phyloP scores from a whole-genome alignment of 1,140 invertebrate species.

The Drosophila varians region DNA sequence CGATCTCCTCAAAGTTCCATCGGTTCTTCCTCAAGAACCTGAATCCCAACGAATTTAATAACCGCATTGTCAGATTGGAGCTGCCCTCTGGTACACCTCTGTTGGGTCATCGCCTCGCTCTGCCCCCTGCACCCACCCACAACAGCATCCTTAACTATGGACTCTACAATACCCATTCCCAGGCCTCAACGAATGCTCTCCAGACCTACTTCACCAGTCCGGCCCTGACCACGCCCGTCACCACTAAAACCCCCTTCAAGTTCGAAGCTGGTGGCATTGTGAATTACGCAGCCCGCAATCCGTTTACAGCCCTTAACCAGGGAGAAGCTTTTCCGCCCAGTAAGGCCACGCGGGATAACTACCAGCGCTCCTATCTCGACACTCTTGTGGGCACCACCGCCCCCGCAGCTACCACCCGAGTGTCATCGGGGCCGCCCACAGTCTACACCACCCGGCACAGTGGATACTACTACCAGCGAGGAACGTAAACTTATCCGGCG shows the following conservation, averaged over 20 bases:
- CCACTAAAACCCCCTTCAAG: conserved; percentile 65
- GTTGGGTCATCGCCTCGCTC: conserved; percentile 18
- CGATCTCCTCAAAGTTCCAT: conserved; percentile 89
- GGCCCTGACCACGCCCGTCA: conserved; percentile 49
- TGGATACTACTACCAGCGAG: conserved; percentile 61
- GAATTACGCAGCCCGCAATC: conserved; percentile 62
- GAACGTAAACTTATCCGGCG: neutral
- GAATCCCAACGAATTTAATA: conserved; percentile 86
- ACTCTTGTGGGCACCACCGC: conserved; percentile 46
- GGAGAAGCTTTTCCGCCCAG: conserved; percentile 75
- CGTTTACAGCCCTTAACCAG: conserved; percentile 76
- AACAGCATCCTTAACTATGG: conserved; percentile 59
- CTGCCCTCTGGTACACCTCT: conserved; percentile 40
- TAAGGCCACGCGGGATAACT: conserved; percentile 65
- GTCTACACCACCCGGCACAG: conserved; percentile 43
- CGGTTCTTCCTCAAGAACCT: conserved; percentile 89
- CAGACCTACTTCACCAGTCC: conserved; percentile 66
- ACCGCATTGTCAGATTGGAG: conserved; percentile 86
- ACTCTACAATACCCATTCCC: conserved; percentile 34
- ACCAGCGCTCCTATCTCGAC: conserved; percentile 68
- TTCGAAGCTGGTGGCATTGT: conserved; percentile 64
- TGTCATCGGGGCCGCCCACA: conserved; percentile 27
- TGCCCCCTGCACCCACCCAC: conserved; percentile 44
- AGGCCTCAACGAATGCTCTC: conserved; percentile 47
- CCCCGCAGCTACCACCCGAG: conserved; percentile 9